Conservation (phyloP, 2,888 invertebrate genomes). For the Blastobasis lacticolella region DNA sequence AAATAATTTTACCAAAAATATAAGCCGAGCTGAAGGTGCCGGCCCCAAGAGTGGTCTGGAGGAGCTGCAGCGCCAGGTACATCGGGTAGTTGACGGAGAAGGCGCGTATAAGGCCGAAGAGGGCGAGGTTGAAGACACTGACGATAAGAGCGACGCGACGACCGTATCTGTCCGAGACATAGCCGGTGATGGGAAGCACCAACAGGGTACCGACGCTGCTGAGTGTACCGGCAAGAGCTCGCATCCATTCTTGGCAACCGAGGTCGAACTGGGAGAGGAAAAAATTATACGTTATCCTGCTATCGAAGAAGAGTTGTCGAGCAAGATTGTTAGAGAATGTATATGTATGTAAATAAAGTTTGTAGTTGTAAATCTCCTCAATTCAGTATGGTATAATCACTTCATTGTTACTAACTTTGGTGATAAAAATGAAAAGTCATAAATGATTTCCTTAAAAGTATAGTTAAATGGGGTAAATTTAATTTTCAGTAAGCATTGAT, state of each 20-base stretch:
- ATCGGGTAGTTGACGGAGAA: conserved; percentile 72
- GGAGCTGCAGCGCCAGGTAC: conserved; percentile 66
- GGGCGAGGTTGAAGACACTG: conserved; percentile 53
- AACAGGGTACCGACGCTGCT: conserved; percentile 80
- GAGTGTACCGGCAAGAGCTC: conserved; percentile 81
- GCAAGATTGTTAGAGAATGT: no score
- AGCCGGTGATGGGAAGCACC: conserved; percentile 79
- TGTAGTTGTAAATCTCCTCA: no score
- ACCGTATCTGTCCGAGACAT: conserved; percentile 78
- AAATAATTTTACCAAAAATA: conserved; percentile 48
- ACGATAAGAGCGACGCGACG: conserved; percentile 63
- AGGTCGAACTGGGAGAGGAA: conserved; percentile 72
- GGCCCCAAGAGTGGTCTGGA: conserved; percentile 69
- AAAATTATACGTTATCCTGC: background rate
- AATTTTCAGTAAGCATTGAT: no score
- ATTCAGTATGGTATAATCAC: no score
- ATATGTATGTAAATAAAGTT: no score
- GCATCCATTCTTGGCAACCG: conserved; percentile 80
- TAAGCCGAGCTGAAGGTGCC: conserved; percentile 71
- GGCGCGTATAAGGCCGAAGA: conserved; percentile 67
- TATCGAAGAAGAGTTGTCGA: no score
- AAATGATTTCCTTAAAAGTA: no score
- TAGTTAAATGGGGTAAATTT: no score
- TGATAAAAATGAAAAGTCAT: no score
- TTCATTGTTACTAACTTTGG: no score